Conservation (phyloP, 2,113 vertebrate genomes). For the Eurystomus gularis region DNA sequence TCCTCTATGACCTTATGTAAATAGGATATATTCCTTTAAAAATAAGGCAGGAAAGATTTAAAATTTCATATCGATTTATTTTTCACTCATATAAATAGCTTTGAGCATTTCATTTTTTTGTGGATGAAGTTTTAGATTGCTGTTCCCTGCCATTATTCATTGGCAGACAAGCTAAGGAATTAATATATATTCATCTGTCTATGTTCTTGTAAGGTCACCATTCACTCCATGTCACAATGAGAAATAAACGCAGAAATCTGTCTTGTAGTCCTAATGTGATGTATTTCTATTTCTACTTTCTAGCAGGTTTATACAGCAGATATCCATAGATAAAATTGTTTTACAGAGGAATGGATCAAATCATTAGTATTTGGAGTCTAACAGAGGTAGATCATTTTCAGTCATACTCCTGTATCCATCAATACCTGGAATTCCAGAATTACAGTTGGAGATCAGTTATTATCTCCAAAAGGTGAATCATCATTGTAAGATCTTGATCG, state of each 20-base stretch:
- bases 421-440: neutral
- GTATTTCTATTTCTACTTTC: neutral
- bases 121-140: neutral
- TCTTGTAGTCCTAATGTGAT: neutral
- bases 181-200: neutral
- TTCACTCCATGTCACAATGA: neutral
- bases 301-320: neutral
- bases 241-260: neutral
- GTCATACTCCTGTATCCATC: neutral
- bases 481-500: neutral
- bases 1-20: neutral
- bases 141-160: neutral
- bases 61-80: neutral
- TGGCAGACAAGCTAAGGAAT: neutral
- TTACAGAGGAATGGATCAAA: neutral
- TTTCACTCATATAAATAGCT: neutral
- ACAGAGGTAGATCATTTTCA: neutral
- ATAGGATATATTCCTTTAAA: neutral
- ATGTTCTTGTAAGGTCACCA: neutral
- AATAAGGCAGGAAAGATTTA: neutral
- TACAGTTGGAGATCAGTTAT: neutral
- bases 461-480: neutral
- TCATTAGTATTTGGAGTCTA: neutral
- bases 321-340: neutral
- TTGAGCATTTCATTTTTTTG: neutral